Percentiles rank a stretch among this genome's conserved stretches.
phyloP scores from a whole-genome alignment of 2,888 invertebrate genomes.

The Parnassius glacialis region DNA sequence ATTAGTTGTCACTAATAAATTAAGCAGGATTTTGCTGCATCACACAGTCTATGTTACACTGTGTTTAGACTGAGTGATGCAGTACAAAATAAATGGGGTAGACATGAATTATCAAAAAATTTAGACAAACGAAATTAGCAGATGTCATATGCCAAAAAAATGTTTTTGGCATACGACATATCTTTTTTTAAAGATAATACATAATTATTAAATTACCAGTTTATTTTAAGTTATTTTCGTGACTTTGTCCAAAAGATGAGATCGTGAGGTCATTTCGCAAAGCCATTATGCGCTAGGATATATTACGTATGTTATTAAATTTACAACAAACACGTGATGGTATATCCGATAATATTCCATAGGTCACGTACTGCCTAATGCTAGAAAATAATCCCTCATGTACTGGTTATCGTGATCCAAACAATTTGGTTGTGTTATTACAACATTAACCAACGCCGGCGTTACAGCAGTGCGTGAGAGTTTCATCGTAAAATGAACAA shows the following conservation, averaged over 20 bases:
- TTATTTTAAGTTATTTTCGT: neutral
- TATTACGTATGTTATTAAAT: constrained; percentile 7
- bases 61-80: too few species aligned
- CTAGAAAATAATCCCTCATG: constrained; percentile 42
- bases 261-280: constrained; percentile 8
- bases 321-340: constrained; percentile 31
- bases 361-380: constrained; percentile 44
- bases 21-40: too few species aligned
- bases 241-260: constrained; percentile 8
- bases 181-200: too few species aligned
- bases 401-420: constrained; percentile 35
- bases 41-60: too few species aligned
- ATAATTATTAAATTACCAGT: neutral
- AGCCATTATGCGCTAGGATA: neutral
- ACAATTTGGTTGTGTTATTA: constrained; percentile 38
- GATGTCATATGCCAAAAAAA: too few species aligned
- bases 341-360: constrained; percentile 34
- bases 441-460: constrained; percentile 34
- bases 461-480: constrained; percentile 21
- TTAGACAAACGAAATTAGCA: too few species aligned
- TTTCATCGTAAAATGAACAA: constrained; percentile 25
- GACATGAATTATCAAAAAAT: too few species aligned
- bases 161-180: too few species aligned
- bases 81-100: too few species aligned
- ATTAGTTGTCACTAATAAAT: too few species aligned